Conservation (phyloP, 2,113 vertebrate species). For the Entomyzon cyanotis region DNA sequence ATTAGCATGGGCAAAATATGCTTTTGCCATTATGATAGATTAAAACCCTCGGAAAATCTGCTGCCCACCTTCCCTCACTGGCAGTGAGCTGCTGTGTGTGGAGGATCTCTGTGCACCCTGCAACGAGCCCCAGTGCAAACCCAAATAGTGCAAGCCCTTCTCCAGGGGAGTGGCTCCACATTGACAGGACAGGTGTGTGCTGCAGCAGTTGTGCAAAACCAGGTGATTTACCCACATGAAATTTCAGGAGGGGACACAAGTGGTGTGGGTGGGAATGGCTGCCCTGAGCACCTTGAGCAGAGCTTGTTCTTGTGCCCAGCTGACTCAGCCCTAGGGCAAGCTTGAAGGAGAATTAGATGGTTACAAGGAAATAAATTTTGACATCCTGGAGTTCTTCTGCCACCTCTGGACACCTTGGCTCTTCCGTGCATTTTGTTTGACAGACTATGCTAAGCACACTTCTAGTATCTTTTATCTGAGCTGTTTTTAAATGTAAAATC, state of each 20-base stretch:
- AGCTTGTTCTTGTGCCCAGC: neutral
- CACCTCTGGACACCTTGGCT: neutral
- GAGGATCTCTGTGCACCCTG: neutral
- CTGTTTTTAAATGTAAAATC: neutral
- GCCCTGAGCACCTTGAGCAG: neutral
- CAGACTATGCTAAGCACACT: neutral
- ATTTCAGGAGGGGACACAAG: neutral
- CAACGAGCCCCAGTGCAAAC: neutral
- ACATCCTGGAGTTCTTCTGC: neutral
- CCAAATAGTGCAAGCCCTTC: neutral
- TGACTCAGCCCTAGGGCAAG: neutral
- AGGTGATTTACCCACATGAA: neutral
- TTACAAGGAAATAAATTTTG: neutral
- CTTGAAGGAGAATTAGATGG: neutral
- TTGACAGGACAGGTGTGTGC: accelerated
- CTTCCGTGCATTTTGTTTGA: neutral
- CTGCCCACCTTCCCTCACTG: neutral
- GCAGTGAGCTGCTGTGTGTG: neutral
- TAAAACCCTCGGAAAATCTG: neutral
- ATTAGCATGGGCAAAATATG: neutral
- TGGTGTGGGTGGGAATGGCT: neutral
- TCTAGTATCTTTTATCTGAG: neutral
- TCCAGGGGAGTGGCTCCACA: neutral
- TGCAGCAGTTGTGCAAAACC: neutral
- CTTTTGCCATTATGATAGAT: neutral